Evolutionary conservation across 2,113 vertebrate species (phyloP).

Genomic region (Saguinus imperator): DNA sequence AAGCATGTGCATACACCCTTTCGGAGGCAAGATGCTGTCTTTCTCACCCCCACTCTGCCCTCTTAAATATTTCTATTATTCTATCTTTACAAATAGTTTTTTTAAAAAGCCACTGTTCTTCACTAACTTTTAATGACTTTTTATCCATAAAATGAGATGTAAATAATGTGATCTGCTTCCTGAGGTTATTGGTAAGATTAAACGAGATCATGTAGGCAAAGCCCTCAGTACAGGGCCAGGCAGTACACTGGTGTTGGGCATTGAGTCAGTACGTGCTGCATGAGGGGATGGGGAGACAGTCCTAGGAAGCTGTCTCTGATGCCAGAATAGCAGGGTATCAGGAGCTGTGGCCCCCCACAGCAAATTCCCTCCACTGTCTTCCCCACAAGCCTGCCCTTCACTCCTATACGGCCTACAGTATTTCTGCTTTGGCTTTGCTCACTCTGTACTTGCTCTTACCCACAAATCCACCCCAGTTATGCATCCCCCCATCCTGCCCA

Average conservation of each 20-base stretch:
- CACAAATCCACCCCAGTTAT: neutral
- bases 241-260: too few relatives aligned
- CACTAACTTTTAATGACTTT: neutral
- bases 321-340: neutral
- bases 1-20: neutral
- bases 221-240: neutral
- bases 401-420: fast-evolving
- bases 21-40: neutral
- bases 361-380: neutral
- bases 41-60: neutral
- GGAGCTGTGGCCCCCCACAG: neutral
- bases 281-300: neutral
- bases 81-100: neutral
- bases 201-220: neutral
- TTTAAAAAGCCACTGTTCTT: neutral
- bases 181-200: neutral
- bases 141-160: neutral
- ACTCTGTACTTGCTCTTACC: neutral
- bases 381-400: neutral
- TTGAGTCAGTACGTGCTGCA: too few relatives aligned
- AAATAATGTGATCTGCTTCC: neutral
- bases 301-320: neutral
- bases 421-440: neutral
- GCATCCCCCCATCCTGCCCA: neutral
- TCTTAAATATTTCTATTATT: neutral